phyloP scores from a whole-genome alignment of 2,888 invertebrate species.

The Palloptera scutellata region DNA sequence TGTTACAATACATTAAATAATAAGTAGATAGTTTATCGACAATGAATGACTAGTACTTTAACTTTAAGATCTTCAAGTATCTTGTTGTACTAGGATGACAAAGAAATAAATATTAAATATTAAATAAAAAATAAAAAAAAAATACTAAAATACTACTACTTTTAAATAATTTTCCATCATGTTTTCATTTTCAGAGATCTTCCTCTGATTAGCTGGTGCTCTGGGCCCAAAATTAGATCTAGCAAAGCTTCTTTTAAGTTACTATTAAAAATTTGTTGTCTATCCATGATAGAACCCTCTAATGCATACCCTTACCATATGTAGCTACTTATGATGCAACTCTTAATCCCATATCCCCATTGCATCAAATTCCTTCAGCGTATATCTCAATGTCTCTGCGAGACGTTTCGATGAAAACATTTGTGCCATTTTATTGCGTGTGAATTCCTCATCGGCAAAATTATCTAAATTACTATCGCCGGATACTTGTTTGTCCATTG shows the following conservation, averaged over 20 bases:
- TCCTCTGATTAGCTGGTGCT: no score
- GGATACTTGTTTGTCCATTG: slow-evolving; percentile 51
- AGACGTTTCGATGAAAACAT: slow-evolving; percentile 52
- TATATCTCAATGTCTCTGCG: slow-evolving; percentile 49
- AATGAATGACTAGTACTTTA: slow-evolving; percentile 1
- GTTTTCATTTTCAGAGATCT: no score
- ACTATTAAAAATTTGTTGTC: no score
- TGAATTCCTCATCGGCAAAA: slow-evolving; percentile 49
- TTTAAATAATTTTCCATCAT: no score
- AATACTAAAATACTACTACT: no score
- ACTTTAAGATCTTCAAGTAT: not conserved
- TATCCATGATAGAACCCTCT: no score
- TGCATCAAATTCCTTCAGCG: slow-evolving; percentile 53
- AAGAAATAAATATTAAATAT: no score
- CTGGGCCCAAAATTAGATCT: not conserved
- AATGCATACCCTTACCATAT: no score
- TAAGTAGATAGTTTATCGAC: slow-evolving; percentile 7
- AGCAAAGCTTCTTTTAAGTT: no score
- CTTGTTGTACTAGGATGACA: not conserved
- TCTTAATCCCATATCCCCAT: slow-evolving; percentile 48
- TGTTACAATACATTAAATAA: slow-evolving; percentile 14
- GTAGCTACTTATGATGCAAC: no score
- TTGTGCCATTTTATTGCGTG: slow-evolving; percentile 44
- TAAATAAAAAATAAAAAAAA: no score
- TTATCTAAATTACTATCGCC: slow-evolving; percentile 52